A percentile compares a stretch with the other conserved stretches of the same genome.
These are phyloP conservation scores for Atopsyche davidsoni DNA, from an alignment of 1,140 invertebrate species.

Conservation along the genomic window DNA sequence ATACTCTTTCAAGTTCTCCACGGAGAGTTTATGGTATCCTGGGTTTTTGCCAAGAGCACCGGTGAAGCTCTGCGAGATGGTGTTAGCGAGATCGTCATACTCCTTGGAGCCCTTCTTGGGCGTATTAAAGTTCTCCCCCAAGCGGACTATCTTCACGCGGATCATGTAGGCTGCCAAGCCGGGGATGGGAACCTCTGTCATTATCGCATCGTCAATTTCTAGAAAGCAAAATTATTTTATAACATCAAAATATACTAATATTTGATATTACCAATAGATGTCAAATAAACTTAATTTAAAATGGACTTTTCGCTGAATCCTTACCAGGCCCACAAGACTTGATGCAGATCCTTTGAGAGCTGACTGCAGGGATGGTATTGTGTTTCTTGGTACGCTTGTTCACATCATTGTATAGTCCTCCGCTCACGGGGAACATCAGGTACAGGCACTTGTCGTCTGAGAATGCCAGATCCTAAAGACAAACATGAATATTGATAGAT, in stretches of 20 bases:
- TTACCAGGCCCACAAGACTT: slow-evolving; percentile 66
- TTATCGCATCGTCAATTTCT: slow-evolving; percentile 49
- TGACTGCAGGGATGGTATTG: slow-evolving; percentile 67
- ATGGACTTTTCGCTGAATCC: slow-evolving; percentile 5
- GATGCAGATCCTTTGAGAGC: slow-evolving; percentile 76
- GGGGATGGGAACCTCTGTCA: slow-evolving; percentile 54
- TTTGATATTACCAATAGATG: slow-evolving; percentile 18
- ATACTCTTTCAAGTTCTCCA: slow-evolving; percentile 69
- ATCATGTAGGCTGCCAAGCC: slow-evolving; percentile 57
- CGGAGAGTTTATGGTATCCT: slow-evolving; percentile 64
- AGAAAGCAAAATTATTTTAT: slow-evolving; percentile 14
- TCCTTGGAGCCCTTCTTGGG: slow-evolving; percentile 63
- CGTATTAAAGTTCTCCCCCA: slow-evolving; percentile 69
- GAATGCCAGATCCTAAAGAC: slow-evolving; percentile 68
- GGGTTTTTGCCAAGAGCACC: slow-evolving; percentile 57
- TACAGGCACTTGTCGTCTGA: slow-evolving; percentile 77
- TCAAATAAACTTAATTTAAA: slow-evolving; percentile 1
- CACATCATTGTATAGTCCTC: slow-evolving; percentile 74
- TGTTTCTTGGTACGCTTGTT: slow-evolving; percentile 86
- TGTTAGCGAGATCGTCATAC: slow-evolving; percentile 65
- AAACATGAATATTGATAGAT: slow-evolving; percentile 5
- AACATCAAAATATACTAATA: slow-evolving; percentile 1
- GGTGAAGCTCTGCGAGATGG: slow-evolving; percentile 59
- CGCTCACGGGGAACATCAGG: slow-evolving; percentile 82
- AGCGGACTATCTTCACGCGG: slow-evolving; percentile 65